Percentiles rank a stretch among this genome's conserved stretches.
phyloP scores from a whole-genome alignment of 30 jellyfish, hydroid and myxozoan genomes.

The Hydractinia symbiolongicarpus region DNA sequence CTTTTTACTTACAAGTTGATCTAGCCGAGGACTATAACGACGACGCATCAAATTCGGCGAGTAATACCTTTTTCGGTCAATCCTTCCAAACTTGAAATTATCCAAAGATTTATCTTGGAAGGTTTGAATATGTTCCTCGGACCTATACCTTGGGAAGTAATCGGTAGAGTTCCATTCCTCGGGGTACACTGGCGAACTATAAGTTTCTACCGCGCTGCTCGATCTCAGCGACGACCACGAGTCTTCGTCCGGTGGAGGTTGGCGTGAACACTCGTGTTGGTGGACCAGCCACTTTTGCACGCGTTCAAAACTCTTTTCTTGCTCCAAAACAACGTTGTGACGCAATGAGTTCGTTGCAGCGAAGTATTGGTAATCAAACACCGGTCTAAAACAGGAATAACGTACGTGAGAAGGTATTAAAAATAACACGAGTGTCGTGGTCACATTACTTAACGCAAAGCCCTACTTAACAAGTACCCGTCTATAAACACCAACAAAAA shows the following conservation, averaged over 20 bases:
- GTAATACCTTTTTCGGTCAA: background rate
- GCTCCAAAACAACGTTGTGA: background rate
- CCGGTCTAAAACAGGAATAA: background rate
- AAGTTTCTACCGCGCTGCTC: conserved; percentile 11
- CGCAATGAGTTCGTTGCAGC: background rate
- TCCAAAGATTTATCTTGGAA: background rate
- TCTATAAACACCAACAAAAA: too few relatives aligned
- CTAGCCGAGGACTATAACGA: conserved; percentile 25
- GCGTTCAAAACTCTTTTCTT: conserved; percentile 22
- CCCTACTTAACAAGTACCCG: too few relatives aligned
- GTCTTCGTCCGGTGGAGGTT: conserved; percentile 37
- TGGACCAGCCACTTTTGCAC: conserved; percentile 26
- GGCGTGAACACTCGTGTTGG: conserved; percentile 27
- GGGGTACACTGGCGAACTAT: background rate
- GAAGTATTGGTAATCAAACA: conserved; percentile 4
- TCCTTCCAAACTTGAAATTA: background rate
- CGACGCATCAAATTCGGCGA: conserved; percentile 33
- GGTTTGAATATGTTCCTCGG: background rate
- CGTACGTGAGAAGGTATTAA: too few relatives aligned
- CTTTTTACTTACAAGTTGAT: conserved; percentile 2
- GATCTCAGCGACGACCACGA: conserved; percentile 18
- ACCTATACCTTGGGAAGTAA: conserved; percentile 1
- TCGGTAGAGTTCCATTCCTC: background rate
- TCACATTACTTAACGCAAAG: too few relatives aligned
- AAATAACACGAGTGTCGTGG: too few relatives aligned